A percentile compares a stretch with the other conserved stretches of the same genome.
phyloP scores from a whole-genome alignment of 2,888 invertebrate species.

The Thalpophila matura region DNA sequence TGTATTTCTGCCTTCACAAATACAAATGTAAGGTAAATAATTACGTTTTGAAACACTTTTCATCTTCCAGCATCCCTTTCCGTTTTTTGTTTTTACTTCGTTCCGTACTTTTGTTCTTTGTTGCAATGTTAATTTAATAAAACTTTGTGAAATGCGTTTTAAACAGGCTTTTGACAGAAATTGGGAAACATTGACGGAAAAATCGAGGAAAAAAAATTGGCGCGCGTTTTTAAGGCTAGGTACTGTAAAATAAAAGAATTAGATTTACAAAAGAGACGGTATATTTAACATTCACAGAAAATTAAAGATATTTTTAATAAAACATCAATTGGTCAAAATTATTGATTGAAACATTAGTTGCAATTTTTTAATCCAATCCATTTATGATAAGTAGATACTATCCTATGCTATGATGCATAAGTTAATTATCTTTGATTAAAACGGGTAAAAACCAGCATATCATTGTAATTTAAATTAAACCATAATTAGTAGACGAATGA shows the following conservation, averaged over 20 bases:
- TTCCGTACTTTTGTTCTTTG: conserved; percentile 46
- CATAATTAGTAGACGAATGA: background rate
- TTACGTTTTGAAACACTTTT: conserved; percentile 35
- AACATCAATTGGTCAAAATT: background rate
- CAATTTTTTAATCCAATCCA: background rate
- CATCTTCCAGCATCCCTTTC: conserved; percentile 31
- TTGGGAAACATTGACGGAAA: background rate
- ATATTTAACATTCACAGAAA: too few species aligned
- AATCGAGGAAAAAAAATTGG: background rate
- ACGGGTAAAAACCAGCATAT: background rate
- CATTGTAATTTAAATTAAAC: too few species aligned
- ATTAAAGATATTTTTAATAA: background rate
- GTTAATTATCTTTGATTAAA: background rate
- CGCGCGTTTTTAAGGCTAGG: background rate
- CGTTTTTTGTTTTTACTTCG: conserved; percentile 33
- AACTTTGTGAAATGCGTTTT: conserved; percentile 43
- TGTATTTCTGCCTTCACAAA: conserved; percentile 60
- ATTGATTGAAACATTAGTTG: background rate
- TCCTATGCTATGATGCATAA: background rate
- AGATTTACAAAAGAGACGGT: background rate
- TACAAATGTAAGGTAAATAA: conserved; percentile 71
- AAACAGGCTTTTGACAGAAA: background rate
- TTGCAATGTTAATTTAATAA: conserved; percentile 26
- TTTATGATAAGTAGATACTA: background rate
- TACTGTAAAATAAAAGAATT: background rate